These are phyloP conservation scores for Hemaris fuciformis DNA, from an alignment of 2,888 invertebrate species.

Conservation along the genomic window DNA sequence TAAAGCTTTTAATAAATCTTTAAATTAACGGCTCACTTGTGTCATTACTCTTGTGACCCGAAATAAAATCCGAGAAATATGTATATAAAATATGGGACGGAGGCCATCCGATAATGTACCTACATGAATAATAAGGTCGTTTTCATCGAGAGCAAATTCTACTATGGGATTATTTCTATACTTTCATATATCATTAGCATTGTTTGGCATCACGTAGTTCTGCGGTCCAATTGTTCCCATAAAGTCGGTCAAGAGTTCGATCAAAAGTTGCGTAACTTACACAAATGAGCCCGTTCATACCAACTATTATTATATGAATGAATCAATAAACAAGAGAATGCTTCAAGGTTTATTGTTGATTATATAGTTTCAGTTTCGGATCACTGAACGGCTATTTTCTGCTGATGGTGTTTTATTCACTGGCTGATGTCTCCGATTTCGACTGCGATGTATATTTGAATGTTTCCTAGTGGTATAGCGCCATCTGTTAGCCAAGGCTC, in stretches of 20 bases:
- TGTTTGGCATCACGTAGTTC: constrained; percentile 16
- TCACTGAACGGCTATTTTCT: background rate
- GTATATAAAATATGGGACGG: too few relatives aligned
- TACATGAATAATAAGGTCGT: background rate
- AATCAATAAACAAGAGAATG: constrained; percentile 13
- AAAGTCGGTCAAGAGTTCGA: constrained; percentile 21
- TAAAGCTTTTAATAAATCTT: too few relatives aligned
- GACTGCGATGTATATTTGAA: too few relatives aligned
- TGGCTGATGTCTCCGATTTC: too few relatives aligned
- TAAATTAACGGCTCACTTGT: too few relatives aligned
- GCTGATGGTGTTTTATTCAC: background rate
- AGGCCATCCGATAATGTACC: too few relatives aligned
- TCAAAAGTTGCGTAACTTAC: constrained; percentile 25
- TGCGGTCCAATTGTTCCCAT: constrained; percentile 20
- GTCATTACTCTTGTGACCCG: too few relatives aligned
- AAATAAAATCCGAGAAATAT: too few relatives aligned
- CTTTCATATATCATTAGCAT: background rate
- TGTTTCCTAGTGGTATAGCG: too few relatives aligned
- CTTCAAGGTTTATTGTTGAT: constrained; percentile 12
- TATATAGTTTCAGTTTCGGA: constrained; percentile 2
- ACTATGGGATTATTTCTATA: background rate
- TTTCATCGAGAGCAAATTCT: background rate
- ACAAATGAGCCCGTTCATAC: constrained; percentile 22
- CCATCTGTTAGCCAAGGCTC: too few relatives aligned
- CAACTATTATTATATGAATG: constrained; percentile 14